Base-by-base conservation (phyloP, 2,888 invertebrate genomes). In the Cerastis leucographa region DNA sequence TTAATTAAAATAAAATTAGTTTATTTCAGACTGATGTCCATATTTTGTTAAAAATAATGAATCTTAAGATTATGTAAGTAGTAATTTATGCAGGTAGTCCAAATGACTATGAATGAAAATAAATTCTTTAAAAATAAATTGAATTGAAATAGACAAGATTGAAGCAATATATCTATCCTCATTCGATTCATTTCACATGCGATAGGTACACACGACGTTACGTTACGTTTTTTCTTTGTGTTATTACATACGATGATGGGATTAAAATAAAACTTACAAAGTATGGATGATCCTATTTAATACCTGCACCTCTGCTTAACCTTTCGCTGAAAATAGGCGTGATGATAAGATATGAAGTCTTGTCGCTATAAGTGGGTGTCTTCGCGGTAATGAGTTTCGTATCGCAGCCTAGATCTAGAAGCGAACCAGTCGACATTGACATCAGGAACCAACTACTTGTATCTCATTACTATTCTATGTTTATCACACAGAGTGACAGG, bases 391-490 rank as follows among this genome's bases (percentile, higher is more conserved):
- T 42, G 44, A 44, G 44, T 22, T 6, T 35, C 17, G 5, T 56
- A 29, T 76, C 54, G 35, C 14, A 64, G 42, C 67, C 67, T 62
- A 75, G 71, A 42, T 75, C 61, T 56, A 54, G 11, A 14, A 42
- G 54, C 35, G 42, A 51, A 65, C 62, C 54, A 56, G 71, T 76
- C 29, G 49, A 35, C 79, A 79, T 75, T 80, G 80, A 80, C 80
- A 68, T 51, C 42, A 35, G 42, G 54, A 42, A 49, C 35, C 8
- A 66, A 61, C 25, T 46, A 29, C 74, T 44, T 29, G 44, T 19
- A 46, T n/a, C 59, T 66, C 51, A 64, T 46, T 71, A 54, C 66
- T 67, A 67, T 76, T 54, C n/a, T 51, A 74, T 29, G 29, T 46
- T 42, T 22, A 75, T 29, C 68, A 42, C 35, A 5, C 65, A 19